phyloP scores from a whole-genome alignment of 2,113 vertebrate genomes.

The Cepphus grylle region DNA sequence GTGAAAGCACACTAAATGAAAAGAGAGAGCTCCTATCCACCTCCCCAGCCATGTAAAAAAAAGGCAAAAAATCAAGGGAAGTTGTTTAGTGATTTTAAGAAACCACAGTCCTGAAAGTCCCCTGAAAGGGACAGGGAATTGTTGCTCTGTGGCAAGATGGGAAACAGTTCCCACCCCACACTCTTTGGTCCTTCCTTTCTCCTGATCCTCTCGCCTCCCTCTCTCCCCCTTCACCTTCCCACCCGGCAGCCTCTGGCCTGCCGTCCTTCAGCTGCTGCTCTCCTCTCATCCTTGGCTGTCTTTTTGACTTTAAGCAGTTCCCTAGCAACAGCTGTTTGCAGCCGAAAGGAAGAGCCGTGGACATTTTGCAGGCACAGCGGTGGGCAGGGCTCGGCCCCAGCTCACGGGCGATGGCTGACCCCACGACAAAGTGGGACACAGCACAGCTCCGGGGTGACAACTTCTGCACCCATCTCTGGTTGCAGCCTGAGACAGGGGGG shows the following conservation, averaged over 20 bases:
- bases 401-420: neutral
- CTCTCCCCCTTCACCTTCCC: neutral
- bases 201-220: neutral
- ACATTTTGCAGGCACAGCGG: neutral
- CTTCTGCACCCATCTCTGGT: neutral
- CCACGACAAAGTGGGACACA: accelerated
- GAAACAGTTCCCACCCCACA: neutral
- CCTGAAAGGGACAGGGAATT: neutral
- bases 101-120: neutral
- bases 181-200: neutral
- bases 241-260: neutral
- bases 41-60: neutral
- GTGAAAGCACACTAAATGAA: neutral
- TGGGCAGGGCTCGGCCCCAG: neutral
- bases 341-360: neutral
- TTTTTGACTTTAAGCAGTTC: constrained; percentile 43
- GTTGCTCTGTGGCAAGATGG: neutral
- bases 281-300: neutral
- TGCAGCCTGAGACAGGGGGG: accelerated
- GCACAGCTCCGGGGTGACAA: neutral
- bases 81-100: neutral
- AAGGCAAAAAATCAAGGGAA: neutral
- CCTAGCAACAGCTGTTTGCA: constrained; percentile 61
- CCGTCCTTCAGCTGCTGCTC: neutral
- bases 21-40: neutral